These are phyloP conservation scores for Caenorhabditis sp. DNA, from an alignment of 2,888 invertebrate species.

Conservation along the genomic window DNA sequence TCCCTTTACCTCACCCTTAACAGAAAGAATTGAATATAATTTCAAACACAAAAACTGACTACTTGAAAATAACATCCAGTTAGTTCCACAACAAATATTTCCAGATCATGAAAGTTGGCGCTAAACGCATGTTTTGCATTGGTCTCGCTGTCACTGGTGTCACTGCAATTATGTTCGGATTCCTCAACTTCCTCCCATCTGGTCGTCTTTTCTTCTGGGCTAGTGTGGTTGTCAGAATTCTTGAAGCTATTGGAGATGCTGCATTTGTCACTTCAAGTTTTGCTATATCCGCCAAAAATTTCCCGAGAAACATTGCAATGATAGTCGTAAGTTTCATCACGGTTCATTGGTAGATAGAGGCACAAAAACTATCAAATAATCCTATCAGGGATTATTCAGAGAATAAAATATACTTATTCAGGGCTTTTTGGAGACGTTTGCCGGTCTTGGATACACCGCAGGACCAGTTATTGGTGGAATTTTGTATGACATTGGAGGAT, in stretches of 20 bases:
- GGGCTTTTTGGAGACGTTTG: conserved; percentile 78
- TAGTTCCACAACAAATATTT: conserved; percentile 22
- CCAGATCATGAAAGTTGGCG: conserved; percentile 81
- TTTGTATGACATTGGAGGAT: conserved; percentile 76
- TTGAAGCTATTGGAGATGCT: conserved; percentile 70
- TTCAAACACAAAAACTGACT: too few relatives aligned
- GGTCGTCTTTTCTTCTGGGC: conserved; percentile 67
- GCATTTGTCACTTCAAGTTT: conserved; percentile 72
- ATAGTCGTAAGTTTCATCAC: conserved; percentile 72
- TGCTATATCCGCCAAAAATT: conserved; percentile 73
- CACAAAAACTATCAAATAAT: too few relatives aligned
- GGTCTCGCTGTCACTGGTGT: conserved; percentile 85
- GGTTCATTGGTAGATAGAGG: too few relatives aligned
- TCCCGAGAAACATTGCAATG: conserved; percentile 72
- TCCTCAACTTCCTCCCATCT: conserved; percentile 67
- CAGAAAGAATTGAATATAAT: too few relatives aligned
- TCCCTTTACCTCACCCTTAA: too few relatives aligned
- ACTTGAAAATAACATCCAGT: background rate
- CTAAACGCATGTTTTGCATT: conserved; percentile 82
- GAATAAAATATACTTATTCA: conserved; percentile 51
- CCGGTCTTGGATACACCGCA: conserved; percentile 85
- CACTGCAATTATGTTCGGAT: conserved; percentile 83
- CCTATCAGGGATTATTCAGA: too few relatives aligned
- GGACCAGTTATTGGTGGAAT: conserved; percentile 90
- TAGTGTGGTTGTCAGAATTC: conserved; percentile 64